phyloP scores from a whole-genome alignment of 2,797 vertebrate species.

The Pseudocheirus occidentalis region DNA sequence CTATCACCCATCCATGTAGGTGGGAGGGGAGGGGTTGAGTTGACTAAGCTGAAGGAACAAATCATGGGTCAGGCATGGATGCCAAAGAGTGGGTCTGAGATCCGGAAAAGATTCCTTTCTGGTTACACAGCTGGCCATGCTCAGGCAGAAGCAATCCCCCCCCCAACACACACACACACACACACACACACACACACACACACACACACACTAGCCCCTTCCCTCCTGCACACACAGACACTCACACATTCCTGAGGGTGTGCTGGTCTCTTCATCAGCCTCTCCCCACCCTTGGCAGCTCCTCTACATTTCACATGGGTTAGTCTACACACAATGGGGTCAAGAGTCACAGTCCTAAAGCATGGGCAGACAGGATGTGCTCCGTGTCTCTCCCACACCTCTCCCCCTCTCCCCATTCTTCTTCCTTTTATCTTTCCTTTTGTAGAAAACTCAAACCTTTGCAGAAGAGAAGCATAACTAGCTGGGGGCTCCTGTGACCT shows the following conservation, averaged over 20 bases:
- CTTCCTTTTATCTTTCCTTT: neutral
- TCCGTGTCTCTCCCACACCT: neutral
- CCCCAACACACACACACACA: neutral
- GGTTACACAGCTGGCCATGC: neutral
- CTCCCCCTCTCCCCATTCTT: neutral
- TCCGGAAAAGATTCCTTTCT: neutral
- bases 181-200: neutral
- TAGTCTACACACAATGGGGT: neutral
- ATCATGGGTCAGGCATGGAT: neutral
- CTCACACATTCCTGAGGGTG: neutral
- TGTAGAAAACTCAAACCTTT: neutral
- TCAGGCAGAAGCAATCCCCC: neutral
- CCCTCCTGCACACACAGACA: neutral
- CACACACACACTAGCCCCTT: neutral
- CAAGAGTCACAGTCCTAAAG: neutral
- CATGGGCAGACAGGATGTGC: neutral
- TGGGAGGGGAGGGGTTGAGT: neutral
- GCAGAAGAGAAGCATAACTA: neutral
- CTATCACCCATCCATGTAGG: neutral
- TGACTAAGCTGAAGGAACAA: neutral
- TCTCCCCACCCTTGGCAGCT: neutral
- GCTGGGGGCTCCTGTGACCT: neutral
- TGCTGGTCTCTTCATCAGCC: neutral
- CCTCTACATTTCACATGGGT: neutral
- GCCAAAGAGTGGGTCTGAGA: neutral